phyloP scores from a whole-genome alignment of 2,113 vertebrate genomes.

The Pao palembangensis region DNA sequence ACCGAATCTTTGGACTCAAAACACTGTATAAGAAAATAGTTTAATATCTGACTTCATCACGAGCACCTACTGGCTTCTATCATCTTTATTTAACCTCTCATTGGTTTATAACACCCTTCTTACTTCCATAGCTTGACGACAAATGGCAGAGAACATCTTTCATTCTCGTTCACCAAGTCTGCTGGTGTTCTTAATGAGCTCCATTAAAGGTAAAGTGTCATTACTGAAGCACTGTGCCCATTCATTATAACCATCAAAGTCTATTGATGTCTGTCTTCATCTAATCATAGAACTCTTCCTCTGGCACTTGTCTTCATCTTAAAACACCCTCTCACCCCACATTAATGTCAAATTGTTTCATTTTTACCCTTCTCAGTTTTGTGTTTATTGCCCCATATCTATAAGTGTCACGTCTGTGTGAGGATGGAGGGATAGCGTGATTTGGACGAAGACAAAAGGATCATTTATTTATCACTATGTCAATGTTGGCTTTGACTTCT shows the following conservation, averaged over 20 bases:
- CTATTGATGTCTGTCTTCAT: constrained; percentile 55
- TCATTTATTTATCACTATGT: no score
- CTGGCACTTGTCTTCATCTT: constrained; percentile 41
- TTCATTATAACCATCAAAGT: constrained; percentile 71
- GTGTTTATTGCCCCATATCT: constrained; percentile 12
- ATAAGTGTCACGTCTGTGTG: constrained; percentile 1
- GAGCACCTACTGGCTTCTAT: neutral
- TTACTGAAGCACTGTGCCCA: constrained; percentile 60
- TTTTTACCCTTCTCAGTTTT: constrained; percentile 34
- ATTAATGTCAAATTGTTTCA: constrained; percentile 53
- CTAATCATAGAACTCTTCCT: constrained; percentile 54
- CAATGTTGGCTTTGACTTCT: no score
- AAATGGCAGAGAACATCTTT: constrained; percentile 47
- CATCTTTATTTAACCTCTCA: constrained; percentile 1
- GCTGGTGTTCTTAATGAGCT: constrained; percentile 62
- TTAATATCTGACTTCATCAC: neutral
- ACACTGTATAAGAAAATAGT: no score
- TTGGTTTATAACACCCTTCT: constrained; percentile 2
- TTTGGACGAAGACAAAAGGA: no score
- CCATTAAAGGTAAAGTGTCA: constrained; percentile 70
- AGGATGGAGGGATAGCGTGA: neutral
- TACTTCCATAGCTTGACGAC: constrained; percentile 20
- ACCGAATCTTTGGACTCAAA: no score
- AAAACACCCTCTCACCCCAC: constrained; percentile 36
- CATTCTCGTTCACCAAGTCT: constrained; percentile 54